Evolutionary conservation across 1,140 invertebrate genomes (phyloP).

Genomic region (Drosophila malerkotliana): DNA sequence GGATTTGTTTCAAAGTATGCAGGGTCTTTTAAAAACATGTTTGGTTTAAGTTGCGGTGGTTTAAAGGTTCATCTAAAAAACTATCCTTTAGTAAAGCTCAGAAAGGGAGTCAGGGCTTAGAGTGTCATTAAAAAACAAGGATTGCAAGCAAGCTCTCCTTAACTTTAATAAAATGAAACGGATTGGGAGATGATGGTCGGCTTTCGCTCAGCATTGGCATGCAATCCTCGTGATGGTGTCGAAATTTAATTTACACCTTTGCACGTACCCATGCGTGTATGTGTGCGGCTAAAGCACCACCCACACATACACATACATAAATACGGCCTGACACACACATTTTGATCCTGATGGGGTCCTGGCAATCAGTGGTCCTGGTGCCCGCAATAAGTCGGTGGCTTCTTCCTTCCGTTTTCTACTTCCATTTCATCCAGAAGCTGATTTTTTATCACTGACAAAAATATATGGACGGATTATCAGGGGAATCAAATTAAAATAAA

Average conservation of each 20-base stretch:
- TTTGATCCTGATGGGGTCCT: conserved; percentile 48
- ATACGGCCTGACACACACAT: conserved; percentile 27
- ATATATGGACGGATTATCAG: background rate
- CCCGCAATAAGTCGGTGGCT: conserved; percentile 5
- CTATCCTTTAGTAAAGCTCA: background rate
- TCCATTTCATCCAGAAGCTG: background rate
- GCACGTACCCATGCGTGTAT: conserved; percentile 52
- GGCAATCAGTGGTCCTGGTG: conserved; percentile 54
- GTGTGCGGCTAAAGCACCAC: conserved; percentile 21
- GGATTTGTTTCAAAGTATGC: conserved; percentile 19
- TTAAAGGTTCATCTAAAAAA: background rate
- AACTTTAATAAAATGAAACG: background rate
- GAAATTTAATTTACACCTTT: conserved; percentile 80
- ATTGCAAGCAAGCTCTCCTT: background rate
- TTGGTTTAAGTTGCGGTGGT: background rate
- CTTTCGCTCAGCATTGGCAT: conserved; percentile 52
- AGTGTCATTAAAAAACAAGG: background rate
- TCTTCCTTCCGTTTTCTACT: conserved; percentile 2
- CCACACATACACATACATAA: conserved; percentile 27
- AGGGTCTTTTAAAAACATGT: background rate
- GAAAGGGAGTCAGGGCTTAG: no score
- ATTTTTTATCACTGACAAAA: conserved; percentile 14
- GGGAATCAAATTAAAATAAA: background rate
- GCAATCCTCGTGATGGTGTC: conserved; percentile 55
- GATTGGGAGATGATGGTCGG: conserved; percentile 1